Evolutionary conservation across 2,888 invertebrate species (phyloP).

Genomic region (Tetragonula carbonaria): DNA sequence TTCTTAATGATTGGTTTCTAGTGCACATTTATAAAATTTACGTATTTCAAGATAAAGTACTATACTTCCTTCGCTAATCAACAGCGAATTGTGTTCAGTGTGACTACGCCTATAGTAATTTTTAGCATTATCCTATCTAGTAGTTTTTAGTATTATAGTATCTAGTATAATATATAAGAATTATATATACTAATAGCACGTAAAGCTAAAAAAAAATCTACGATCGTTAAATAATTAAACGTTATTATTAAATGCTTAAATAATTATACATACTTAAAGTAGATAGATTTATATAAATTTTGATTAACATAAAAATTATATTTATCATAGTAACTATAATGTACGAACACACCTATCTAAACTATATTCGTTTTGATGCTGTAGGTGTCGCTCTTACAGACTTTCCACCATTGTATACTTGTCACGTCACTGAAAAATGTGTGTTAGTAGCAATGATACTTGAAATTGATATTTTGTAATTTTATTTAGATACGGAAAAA

Average conservation of each 20-base stretch:
- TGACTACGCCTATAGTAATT: background rate
- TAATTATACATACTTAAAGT: background rate
- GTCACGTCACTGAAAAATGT: no score
- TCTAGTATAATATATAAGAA: no score
- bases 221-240: background rate
- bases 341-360: background rate
- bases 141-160: background rate
- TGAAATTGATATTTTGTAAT: background rate
- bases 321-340: background rate
- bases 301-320: background rate
- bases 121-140: background rate
- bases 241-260: no score
- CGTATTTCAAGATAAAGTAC: background rate
- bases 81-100: background rate
- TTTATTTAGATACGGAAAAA: background rate
- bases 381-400: no score
- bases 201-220: background rate
- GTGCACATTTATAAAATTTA: background rate
- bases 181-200: background rate
- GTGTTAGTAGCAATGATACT: constrained; percentile 24
- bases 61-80: constrained; percentile 4
- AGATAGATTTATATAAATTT: background rate
- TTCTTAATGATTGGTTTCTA: constrained; percentile 9
- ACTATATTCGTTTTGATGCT: background rate
- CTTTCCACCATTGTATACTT: background rate